Percentiles rank a stretch among this genome's conserved stretches.
Conservation (phyloP, 2,888 invertebrate species). For the Hoplodrina ambigua region DNA sequence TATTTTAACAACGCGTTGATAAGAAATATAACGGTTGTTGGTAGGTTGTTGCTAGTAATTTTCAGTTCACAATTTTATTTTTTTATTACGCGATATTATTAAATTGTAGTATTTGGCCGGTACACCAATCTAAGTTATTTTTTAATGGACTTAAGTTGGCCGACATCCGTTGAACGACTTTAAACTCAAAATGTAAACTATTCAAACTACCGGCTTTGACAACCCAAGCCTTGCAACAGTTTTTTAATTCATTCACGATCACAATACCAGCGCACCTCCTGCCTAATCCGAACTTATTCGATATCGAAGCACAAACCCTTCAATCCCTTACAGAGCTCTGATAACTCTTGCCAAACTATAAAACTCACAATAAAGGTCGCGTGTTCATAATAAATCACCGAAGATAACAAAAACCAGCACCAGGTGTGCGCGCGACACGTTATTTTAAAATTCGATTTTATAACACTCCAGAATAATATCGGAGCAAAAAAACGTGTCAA, state of each 20-base stretch:
- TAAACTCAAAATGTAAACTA: neutral
- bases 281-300: neutral
- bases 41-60: no score
- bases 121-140: no score
- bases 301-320: constrained; percentile 18
- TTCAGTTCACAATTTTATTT: no score
- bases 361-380: constrained; percentile 48
- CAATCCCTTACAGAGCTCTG: constrained; percentile 4
- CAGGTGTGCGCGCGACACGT: constrained; percentile 57
- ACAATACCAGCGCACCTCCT: constrained; percentile 1
- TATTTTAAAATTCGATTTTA: constrained; percentile 45
- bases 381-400: constrained; percentile 56
- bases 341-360: constrained; percentile 28
- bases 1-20: neutral
- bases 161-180: no score
- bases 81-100: no score
- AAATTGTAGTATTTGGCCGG: no score
- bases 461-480: constrained; percentile 42
- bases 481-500: constrained; percentile 75
- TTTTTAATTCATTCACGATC: neutral
- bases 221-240: neutral
- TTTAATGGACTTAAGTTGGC: no score
- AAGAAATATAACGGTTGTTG: neutral
- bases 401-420: constrained; percentile 44
- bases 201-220: neutral